A percentile compares a stretch with the other conserved stretches of the same genome.
Evolutionary conservation across 2,113 vertebrate genomes (phyloP).

Genomic region (Apteryx mantelli): DNA sequence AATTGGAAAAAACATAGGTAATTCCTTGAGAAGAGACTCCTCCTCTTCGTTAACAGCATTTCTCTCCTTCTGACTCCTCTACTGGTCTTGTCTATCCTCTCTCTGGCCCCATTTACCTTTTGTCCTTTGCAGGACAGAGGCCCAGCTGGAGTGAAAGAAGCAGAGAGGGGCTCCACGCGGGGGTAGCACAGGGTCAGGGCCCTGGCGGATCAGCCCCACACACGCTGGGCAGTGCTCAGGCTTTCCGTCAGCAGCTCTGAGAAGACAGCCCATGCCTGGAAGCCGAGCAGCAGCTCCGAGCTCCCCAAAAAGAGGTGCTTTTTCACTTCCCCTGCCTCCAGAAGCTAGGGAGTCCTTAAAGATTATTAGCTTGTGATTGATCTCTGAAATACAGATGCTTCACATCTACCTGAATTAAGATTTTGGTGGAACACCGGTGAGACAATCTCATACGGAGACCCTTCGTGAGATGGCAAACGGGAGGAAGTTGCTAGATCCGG

Average conservation of each 20-base stretch:
- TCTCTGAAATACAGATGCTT: not conserved
- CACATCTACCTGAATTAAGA: not conserved
- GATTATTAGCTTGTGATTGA: too few species aligned
- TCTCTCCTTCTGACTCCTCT: not conserved
- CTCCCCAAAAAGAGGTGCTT: not conserved
- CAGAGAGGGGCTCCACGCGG: too few species aligned
- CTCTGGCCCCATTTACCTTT: not conserved
- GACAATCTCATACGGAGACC: not conserved
- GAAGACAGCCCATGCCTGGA: not conserved
- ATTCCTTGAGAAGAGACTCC: not conserved
- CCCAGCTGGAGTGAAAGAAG: not conserved
- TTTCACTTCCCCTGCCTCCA: not conserved
- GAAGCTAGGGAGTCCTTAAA: rapidly evolving
- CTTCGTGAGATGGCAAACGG: not conserved
- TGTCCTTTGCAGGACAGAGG: not conserved
- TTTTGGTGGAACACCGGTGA: not conserved
- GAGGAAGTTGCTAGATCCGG: not conserved
- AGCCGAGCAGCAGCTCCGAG: not conserved
- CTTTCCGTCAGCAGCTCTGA: not conserved
- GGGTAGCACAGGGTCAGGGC: too few species aligned
- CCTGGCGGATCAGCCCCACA: too few species aligned
- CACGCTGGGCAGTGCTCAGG: rapidly evolving
- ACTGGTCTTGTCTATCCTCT: not conserved
- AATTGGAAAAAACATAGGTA: not conserved
- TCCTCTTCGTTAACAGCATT: not conserved